Base-by-base conservation (phyloP, 2,888 invertebrate species). In the Ophioninae sp. region DNA sequence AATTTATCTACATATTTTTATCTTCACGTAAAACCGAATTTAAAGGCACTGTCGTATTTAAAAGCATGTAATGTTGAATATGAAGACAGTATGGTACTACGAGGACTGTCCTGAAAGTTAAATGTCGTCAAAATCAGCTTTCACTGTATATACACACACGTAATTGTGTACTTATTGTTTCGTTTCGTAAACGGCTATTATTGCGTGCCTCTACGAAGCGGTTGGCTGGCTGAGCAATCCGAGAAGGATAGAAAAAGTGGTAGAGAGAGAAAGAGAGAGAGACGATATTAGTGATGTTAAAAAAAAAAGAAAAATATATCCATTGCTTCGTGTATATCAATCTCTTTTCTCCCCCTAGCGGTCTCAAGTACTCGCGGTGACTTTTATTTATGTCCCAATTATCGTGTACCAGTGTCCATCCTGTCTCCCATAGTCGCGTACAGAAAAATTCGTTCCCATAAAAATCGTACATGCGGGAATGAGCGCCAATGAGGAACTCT, bases 111-210 rank as follows among this genome's bases (percentile, higher is more conserved):
- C 41, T 41, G 1, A 10, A 41, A 41, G 41, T 41, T 10, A 6
- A 41, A 6, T 41, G 41, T 41, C 41, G 7, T 10, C 41, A 41
- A 41, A 41, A 41, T 41, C 41, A 41, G 8, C 7, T 41, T 6
- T 7, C 1, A 7, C 41, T 10, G 10, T 41, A 41, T 41, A 41
- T 7, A 41, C 10, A 41, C 41, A 73, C 21, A 59, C 13, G 41
- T 61, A 17, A 23, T 23, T 69, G 56, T 68, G n/a, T 88, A 88
- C 83, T 88, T 89, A 88, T 90, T 88, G 86, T 88, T 88, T 88
- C 87, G 88, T 87, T 85, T 88, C 87, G 89, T 87, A 87, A 89
- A 89, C 82, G 88, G 82, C 87, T 84, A 86, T 89, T 89, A 89
- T 84, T 79, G 79, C 83, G 78, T 85, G 85, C 75, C 80, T 64